Base-by-base conservation (phyloP, 2,797 vertebrate species). In the Cryptoprocta ferox region DNA sequence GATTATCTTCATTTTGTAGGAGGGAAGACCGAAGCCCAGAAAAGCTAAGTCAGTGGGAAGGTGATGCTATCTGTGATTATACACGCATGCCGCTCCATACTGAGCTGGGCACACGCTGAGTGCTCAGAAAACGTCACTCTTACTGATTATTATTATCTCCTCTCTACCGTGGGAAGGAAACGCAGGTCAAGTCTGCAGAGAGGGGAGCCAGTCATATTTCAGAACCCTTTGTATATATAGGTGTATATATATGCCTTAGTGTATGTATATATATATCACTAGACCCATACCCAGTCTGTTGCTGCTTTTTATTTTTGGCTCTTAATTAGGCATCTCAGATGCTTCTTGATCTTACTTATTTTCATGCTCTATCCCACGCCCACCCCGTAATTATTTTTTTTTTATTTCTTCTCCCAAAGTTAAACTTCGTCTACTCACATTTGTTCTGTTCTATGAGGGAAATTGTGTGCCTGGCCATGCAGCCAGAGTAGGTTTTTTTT, bases 251-350 rank as follows among this genome's bases (percentile, higher is more conserved):
- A 65, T 97, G 89, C 14, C 70, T 70, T 10, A 0, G 26, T 66
- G 71, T 35, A 21, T 21, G 18, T 59, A 15, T 48, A 26, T 26
- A 56, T 26, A 56, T 37, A 68, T 42, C 1, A 0, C 39, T 70
- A 56, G 48, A 42, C 35, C 26, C 73, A 19, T 24, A 39, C 86
- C 19, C 92, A 19, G 70, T 75, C 95, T 91, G 18, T 83, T 97
- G 81, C 81, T 98, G 87, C 63, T 90, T n/a, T 98, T 98, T 97
- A 98, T 98, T 97, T 98, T 97, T 93, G 89, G 89, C 15, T 98
- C 83, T 96, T 97, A 98, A 98, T 97, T 96, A 97, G n/a, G 35
- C 59, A 66, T 45, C 97, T 98, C 96, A 96, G 95, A 89, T 97
- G 95, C 96, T 94, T 91, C 90, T 97, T 98, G 95, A 95, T 97